Evolutionary conservation across 2,113 vertebrate genomes (phyloP).

Genomic region (Protobothrops flavoviridis): DNA sequence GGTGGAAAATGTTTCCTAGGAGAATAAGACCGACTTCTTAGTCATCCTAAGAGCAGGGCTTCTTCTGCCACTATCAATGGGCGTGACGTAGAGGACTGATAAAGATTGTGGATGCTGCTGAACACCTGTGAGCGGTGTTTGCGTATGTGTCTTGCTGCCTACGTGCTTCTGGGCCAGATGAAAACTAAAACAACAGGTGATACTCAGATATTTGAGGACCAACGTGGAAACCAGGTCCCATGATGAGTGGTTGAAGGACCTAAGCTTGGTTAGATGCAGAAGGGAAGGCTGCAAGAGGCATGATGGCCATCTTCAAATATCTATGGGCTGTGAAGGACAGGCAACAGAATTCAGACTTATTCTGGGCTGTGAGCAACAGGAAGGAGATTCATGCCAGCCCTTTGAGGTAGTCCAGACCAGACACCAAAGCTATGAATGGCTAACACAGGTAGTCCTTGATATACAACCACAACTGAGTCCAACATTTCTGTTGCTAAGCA

Average conservation of each 20-base stretch:
- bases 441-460: no score
- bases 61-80: background rate
- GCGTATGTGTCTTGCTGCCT: background rate
- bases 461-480: no score
- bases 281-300: background rate
- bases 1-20: background rate
- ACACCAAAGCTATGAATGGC: no score
- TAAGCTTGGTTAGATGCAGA: background rate
- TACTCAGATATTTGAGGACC: background rate
- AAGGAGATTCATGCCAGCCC: no score
- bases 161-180: accelerated
- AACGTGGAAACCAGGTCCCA: background rate
- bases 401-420: no score
- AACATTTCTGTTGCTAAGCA: no score
- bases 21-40: background rate
- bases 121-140: background rate
- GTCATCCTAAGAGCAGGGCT: background rate
- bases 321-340: background rate
- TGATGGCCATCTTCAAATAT: background rate
- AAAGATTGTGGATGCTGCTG: accelerated
- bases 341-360: background rate
- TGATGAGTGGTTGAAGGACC: background rate
- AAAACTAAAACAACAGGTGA: background rate
- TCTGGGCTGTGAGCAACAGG: background rate
- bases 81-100: background rate